Evolutionary conservation across 2,113 vertebrate species (phyloP).

Genomic region (Lynx canadensis): DNA sequence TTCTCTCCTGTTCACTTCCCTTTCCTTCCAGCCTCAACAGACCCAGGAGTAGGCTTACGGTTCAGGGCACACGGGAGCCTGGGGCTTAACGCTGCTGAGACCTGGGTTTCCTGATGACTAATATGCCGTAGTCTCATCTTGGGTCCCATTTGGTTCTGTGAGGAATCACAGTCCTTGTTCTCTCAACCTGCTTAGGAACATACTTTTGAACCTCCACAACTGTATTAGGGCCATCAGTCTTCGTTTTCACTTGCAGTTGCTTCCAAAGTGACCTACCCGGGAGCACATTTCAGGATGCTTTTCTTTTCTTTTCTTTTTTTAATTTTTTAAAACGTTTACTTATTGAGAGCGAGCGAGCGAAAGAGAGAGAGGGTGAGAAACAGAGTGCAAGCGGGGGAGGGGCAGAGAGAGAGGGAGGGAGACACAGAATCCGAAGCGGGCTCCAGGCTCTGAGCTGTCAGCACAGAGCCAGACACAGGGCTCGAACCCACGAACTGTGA

Average conservation of each 20-base stretch:
- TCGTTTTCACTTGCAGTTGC: background rate
- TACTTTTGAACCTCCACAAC: background rate
- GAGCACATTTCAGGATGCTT: background rate
- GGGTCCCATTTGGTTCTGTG: background rate
- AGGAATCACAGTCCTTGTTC: background rate
- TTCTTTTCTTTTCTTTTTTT: background rate
- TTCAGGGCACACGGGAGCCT: background rate
- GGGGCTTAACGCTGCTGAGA: background rate
- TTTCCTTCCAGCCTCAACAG: background rate
- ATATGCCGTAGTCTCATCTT: background rate
- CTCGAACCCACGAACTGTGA: too few species aligned
- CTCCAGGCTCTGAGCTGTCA: too few species aligned
- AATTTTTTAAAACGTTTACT: too few species aligned
- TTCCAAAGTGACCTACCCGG: background rate
- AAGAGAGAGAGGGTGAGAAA: too few species aligned
- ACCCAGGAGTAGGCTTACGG: background rate
- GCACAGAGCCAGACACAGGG: too few species aligned
- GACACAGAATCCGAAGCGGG: too few species aligned
- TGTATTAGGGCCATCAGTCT: background rate
- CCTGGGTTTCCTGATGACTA: background rate
- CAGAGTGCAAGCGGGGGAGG: too few species aligned
- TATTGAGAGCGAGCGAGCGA: too few species aligned
- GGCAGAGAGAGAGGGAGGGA: too few species aligned
- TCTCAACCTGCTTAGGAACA: background rate
- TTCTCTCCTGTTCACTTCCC: background rate